A percentile compares a stretch with the other conserved stretches of the same genome.
Conservation (phyloP, 2,797 vertebrate genomes). For the Thaleichthys pacificus region DNA sequence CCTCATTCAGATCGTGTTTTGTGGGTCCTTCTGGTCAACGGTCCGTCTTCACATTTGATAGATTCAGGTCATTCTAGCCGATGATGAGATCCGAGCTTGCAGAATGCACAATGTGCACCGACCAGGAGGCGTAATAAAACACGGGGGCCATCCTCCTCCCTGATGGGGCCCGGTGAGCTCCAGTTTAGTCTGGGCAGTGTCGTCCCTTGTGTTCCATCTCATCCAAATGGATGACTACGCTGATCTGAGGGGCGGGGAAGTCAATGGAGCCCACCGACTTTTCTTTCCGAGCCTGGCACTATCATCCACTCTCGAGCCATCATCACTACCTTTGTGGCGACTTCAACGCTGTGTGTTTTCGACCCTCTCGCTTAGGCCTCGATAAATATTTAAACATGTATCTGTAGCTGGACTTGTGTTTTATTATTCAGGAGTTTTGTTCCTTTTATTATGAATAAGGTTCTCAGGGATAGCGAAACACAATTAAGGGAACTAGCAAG, state of each 20-base stretch:
- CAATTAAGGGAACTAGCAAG: constrained; percentile 70
- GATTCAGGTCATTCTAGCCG: background rate
- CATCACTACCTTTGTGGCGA: constrained; percentile 43
- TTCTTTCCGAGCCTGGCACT: constrained; percentile 22
- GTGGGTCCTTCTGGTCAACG: background rate
- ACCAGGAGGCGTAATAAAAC: background rate
- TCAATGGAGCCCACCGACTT: constrained; percentile 24
- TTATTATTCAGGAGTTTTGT: constrained; percentile 69
- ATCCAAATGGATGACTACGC: constrained; percentile 17
- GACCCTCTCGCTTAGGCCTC: constrained; percentile 43
- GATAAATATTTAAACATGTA: constrained; percentile 67
- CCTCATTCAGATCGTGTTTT: background rate
- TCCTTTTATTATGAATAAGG: constrained; percentile 69
- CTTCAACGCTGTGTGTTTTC: constrained; percentile 40
- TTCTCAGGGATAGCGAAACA: constrained; percentile 80
- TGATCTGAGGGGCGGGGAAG: constrained; percentile 28
- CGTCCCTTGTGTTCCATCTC: constrained; percentile 17
- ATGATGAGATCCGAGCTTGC: background rate
- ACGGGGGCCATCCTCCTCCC: background rate
- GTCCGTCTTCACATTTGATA: background rate
- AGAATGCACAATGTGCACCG: background rate
- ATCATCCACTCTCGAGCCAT: constrained; percentile 28
- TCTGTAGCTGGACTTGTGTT: constrained; percentile 70
- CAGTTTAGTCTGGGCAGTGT: background rate
- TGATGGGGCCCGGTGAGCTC: background rate